Evolutionary conservation across 2,888 invertebrate genomes (phyloP).

Genomic region (Drosophila parthenogenetica): DNA sequence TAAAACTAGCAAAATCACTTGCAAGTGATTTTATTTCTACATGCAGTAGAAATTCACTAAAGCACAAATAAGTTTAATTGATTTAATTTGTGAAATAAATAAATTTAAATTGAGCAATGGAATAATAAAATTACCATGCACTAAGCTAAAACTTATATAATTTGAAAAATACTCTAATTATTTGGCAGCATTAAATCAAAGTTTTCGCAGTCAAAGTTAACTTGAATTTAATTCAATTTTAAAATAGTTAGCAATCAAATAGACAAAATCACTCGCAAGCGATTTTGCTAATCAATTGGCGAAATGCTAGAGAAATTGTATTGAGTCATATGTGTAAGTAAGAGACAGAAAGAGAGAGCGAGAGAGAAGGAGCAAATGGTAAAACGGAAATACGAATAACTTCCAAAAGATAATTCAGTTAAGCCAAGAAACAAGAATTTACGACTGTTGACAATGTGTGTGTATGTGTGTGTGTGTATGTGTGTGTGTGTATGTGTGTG

Average conservation of each 20-base stretch:
- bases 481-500: too few species aligned
- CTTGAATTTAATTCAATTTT: constrained; percentile 1
- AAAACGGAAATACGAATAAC: constrained; percentile 30
- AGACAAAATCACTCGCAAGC: background rate
- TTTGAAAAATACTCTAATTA: too few species aligned
- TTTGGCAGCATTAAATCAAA: too few species aligned
- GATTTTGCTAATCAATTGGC: constrained; percentile 8
- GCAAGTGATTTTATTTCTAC: background rate
- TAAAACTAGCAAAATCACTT: background rate
- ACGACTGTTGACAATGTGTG: constrained; percentile 77
- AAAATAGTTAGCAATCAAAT: constrained; percentile 24
- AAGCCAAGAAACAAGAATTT: constrained; percentile 49
- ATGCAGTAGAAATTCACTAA: background rate
- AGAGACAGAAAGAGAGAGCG: background rate
- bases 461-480: background rate
- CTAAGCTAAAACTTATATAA: too few species aligned
- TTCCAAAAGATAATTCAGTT: constrained; percentile 62
- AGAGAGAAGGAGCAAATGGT: background rate
- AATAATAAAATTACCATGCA: too few species aligned
- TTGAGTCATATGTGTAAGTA: constrained; percentile 1
- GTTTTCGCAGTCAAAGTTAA: too few species aligned
- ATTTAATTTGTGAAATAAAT: too few species aligned
- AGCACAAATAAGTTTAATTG: too few species aligned
- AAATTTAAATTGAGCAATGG: too few species aligned
- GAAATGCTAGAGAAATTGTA: constrained; percentile 15